A percentile compares a stretch with the other conserved stretches of the same genome.
Conservation (phyloP, 2,888 invertebrate species). For the Drosophila subquinaria region DNA sequence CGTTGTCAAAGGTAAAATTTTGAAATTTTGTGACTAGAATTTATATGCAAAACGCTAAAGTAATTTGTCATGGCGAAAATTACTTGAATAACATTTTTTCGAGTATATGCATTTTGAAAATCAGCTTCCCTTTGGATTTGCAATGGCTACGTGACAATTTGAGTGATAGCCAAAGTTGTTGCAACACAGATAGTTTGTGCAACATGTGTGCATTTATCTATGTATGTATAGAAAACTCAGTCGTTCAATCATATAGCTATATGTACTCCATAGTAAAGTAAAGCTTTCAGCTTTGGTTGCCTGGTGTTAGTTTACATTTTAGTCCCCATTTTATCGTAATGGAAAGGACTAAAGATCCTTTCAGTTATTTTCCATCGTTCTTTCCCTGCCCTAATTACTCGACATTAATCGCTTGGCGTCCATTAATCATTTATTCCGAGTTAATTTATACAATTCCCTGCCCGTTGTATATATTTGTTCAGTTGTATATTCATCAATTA, state of each 20-base stretch:
- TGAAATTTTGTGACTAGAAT: conserved; percentile 29
- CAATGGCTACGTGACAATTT: conserved; percentile 32
- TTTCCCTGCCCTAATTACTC: background rate
- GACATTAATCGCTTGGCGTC: conserved; percentile 3
- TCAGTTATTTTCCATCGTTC: background rate
- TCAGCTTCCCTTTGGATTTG: background rate
- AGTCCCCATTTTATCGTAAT: background rate
- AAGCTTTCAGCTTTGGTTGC: background rate
- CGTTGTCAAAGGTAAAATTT: conserved; percentile 32
- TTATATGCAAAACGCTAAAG: conserved; percentile 19
- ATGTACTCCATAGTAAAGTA: background rate
- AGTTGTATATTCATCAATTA: conserved; percentile 21
- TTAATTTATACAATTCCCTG: conserved; percentile 25
- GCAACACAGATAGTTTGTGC: conserved; percentile 10
- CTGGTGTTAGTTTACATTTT: background rate
- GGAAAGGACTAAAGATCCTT: background rate
- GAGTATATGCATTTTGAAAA: conserved; percentile 5
- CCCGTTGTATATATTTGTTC: conserved; percentile 16
- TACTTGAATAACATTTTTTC: conserved; percentile 9
- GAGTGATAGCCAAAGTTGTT: conserved; percentile 36
- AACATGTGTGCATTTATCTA: background rate
- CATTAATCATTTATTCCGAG: conserved; percentile 7
- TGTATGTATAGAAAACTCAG: background rate
- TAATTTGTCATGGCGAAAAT: conserved; percentile 28
- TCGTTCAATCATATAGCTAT: conserved; percentile 11